Percentiles rank a stretch among this genome's conserved stretches.
Conservation (phyloP, 2,888 invertebrate species). For the Hipparchia sbordonii region DNA sequence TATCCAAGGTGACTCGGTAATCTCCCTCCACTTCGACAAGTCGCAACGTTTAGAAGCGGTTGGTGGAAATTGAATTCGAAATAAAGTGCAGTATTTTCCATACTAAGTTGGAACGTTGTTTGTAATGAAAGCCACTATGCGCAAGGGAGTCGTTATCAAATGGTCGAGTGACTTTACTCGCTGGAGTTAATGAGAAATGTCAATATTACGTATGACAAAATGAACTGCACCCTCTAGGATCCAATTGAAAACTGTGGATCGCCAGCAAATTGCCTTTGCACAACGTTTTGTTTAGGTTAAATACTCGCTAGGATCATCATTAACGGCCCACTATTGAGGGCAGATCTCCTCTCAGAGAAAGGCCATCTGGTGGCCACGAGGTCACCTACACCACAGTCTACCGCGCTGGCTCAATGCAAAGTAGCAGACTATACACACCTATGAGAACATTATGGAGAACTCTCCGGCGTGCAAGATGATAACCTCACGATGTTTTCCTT, state of each 20-base stretch:
- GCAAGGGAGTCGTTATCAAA: constrained; percentile 3
- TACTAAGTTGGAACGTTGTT: neutral
- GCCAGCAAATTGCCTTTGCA: neutral
- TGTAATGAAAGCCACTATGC: neutral
- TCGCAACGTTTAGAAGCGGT: neutral
- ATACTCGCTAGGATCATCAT: no score
- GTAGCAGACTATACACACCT: no score
- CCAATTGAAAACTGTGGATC: neutral
- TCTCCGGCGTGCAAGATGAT: no score
- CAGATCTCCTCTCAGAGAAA: no score
- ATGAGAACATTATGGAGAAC: no score
- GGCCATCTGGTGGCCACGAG: no score
- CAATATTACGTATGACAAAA: neutral
- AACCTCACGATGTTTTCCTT: no score
- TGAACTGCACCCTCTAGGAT: neutral
- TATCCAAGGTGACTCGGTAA: no score
- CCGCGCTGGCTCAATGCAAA: no score
- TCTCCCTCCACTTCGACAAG: no score
- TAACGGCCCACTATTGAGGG: no score
- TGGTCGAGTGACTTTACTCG: neutral
- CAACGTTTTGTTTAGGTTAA: neutral
- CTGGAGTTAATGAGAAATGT: neutral
- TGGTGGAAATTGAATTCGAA: neutral
- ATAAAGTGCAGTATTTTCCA: neutral
- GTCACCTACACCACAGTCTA: no score